Evolutionary conservation across 1,140 invertebrate genomes (phyloP).

Genomic region (Drosophila aff.): DNA sequence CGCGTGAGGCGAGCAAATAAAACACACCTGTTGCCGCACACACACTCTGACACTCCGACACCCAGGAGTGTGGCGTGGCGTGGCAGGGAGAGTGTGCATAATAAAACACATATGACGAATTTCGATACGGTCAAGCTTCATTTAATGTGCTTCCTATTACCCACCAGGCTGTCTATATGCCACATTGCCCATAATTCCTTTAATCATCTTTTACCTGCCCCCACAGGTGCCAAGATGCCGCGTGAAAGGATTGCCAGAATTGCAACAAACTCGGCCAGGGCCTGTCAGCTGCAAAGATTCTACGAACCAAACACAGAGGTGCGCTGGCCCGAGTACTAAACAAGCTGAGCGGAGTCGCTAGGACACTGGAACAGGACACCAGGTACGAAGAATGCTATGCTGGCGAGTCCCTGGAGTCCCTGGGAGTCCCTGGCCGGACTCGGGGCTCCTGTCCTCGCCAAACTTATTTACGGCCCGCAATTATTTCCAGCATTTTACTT

Average conservation of each 20-base stretch:
- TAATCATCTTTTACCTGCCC: no score
- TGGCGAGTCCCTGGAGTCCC: neutral
- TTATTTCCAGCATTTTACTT: slow-evolving; percentile 77
- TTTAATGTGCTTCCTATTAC: neutral
- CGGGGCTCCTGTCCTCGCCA: neutral
- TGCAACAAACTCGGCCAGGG: slow-evolving; percentile 32
- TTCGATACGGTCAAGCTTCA: neutral
- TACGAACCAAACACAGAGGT: slow-evolving; percentile 51
- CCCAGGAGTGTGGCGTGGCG: no score
- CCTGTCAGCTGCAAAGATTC: slow-evolving; percentile 38
- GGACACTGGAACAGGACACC: neutral
- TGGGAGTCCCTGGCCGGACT: neutral
- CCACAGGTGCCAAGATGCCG: slow-evolving; percentile 18
- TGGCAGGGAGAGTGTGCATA: slow-evolving; percentile 15
- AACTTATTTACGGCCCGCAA: slow-evolving; percentile 66
- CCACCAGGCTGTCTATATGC: neutral
- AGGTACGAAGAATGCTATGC: slow-evolving; percentile 1
- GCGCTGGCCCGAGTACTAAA: slow-evolving; percentile 37
- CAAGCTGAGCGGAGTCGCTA: slow-evolving; percentile 26
- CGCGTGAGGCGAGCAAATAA: slow-evolving; percentile 58
- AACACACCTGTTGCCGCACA: slow-evolving; percentile 74
- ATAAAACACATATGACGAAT: slow-evolving; percentile 20
- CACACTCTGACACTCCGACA: slow-evolving; percentile 14
- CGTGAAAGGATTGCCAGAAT: slow-evolving; percentile 17
- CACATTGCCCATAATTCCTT: neutral